Conservation (phyloP, 2,797 vertebrate species). For the Craterocephalus amniculus region DNA sequence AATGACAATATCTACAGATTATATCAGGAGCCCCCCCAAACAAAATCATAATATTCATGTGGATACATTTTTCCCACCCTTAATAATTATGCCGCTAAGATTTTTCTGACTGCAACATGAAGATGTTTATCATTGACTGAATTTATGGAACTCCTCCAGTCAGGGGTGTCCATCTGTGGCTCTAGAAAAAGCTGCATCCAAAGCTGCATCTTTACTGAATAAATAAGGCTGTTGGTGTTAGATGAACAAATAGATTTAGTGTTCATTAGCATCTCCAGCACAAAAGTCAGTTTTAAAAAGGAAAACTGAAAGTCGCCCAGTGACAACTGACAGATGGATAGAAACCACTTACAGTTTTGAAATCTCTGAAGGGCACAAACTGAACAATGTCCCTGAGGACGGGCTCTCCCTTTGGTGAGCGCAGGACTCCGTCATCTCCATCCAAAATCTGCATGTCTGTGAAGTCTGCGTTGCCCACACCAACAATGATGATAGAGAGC, state of each 20-base stretch:
- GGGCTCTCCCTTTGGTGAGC: constrained; percentile 91
- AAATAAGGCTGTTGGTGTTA: constrained; percentile 19
- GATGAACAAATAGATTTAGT: constrained; percentile 20
- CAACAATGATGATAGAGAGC: constrained; percentile 96
- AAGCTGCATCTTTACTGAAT: constrained; percentile 41
- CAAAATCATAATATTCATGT: too few relatives aligned
- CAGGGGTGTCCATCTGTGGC: constrained; percentile 53
- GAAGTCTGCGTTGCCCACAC: constrained; percentile 95
- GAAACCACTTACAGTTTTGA: constrained; percentile 90
- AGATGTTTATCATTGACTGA: constrained; percentile 25
- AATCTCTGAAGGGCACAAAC: constrained; percentile 95
- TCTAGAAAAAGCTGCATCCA: constrained; percentile 42
- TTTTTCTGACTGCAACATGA: constrained; percentile 32
- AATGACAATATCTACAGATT: too few relatives aligned
- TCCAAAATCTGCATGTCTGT: constrained; percentile 97
- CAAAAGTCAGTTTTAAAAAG: constrained; percentile 11
- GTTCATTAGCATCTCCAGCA: constrained; percentile 13
- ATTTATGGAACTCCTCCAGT: constrained; percentile 52
- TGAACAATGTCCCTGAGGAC: constrained; percentile 94
- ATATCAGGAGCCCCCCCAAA: too few relatives aligned
- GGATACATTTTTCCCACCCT: too few relatives aligned
- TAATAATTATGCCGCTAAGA: constrained; percentile 20
- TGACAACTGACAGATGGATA: constrained; percentile 24
- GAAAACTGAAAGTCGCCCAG: constrained; percentile 20
- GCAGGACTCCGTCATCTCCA: constrained; percentile 89